Evolutionary conservation across 2,113 vertebrate species (phyloP), one percentile per base, ranked within the genome.

Genomic region (Phrynosoma platyrhinos): DNA sequence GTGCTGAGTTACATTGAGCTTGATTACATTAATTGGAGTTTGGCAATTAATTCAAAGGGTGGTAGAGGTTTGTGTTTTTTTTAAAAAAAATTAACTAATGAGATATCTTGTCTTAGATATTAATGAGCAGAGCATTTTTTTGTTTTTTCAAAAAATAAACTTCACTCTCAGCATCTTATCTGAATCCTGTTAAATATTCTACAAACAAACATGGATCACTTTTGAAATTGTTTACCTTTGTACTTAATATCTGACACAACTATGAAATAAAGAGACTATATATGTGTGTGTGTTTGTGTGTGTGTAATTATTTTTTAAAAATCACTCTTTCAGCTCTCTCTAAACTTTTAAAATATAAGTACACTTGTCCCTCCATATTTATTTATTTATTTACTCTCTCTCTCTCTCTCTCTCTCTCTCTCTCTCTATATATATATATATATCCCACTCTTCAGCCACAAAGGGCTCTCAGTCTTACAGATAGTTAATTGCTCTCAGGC

Each of bases 181-280:
- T 42, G 32, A 77, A 21, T 64, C 32, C 47, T 81, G 36, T 74
- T 84, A 71, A 80, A 40, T 42, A 74, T 30, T 58, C 55, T 74
- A 55, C 52, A 64, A 76, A 55, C 52, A 62, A 76, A 27, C 77
- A 16, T 12, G 32, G 23, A 58, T 81, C 32, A 58, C 78, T 87
- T 87, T 87, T 81, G 79, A 81, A 74, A 74, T 23, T 81, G 86
- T 53, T 81, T 82, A 74, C 79, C 71, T 74, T 36, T 82, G 79
- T 75, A 64, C 36, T 62, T 75, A 74, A 80, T 30, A 42, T 42
- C 8, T 81, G 68, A 23, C 40, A 32, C 1, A 74, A 40, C 9
- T 27, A 62, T 62, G 16, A 87, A 87, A 74, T 81, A 74, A 69
- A 14, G 8, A 21, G 18, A 58, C 5, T 87, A 47, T 32, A n/a